A percentile compares a stretch with the other conserved stretches of the same genome.
Evolutionary conservation across 2,797 vertebrate species (phyloP).

Genomic region (Oryzias sinensis): DNA sequence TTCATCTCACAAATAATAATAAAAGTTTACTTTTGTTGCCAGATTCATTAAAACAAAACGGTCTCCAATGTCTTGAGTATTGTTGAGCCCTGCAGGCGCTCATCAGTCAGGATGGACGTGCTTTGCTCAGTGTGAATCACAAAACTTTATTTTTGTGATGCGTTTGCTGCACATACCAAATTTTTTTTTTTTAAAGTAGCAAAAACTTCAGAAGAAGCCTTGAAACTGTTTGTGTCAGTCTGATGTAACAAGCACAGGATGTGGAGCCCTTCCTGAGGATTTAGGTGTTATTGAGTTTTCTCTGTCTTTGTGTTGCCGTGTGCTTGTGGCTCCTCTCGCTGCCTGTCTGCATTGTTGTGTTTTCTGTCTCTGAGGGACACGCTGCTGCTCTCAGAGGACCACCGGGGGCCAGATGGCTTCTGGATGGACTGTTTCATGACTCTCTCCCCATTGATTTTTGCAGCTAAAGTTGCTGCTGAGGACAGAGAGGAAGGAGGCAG

Average conservation of each 20-base stretch:
- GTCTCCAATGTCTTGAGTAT: no score
- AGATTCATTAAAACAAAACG: no score
- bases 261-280: slow-evolving; percentile 22
- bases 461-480: slow-evolving; percentile 70
- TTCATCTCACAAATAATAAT: background rate
- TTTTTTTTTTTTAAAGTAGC: background rate
- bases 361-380: slow-evolving; percentile 51
- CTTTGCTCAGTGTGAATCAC: background rate
- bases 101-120: no score
- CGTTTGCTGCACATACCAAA: background rate
- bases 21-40: no score
- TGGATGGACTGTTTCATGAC: slow-evolving; percentile 76
- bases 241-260: slow-evolving; percentile 45
- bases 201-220: slow-evolving; percentile 11
- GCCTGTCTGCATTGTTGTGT: slow-evolving; percentile 20
- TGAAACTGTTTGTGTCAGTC: slow-evolving; percentile 8
- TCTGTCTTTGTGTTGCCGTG: slow-evolving; percentile 49
- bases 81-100: no score
- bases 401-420: slow-evolving; percentile 73
- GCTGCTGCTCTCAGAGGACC: slow-evolving; percentile 65
- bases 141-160: background rate
- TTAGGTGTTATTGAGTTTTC: slow-evolving; percentile 57
- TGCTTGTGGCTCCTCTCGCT: slow-evolving; percentile 15
- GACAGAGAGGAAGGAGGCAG: slow-evolving; percentile 44
- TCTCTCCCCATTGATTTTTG: slow-evolving; percentile 80